A percentile compares a stretch with the other conserved stretches of the same genome.
phyloP scores from a whole-genome alignment of 2,797 vertebrate genomes.

The Carduelis carduelis region DNA sequence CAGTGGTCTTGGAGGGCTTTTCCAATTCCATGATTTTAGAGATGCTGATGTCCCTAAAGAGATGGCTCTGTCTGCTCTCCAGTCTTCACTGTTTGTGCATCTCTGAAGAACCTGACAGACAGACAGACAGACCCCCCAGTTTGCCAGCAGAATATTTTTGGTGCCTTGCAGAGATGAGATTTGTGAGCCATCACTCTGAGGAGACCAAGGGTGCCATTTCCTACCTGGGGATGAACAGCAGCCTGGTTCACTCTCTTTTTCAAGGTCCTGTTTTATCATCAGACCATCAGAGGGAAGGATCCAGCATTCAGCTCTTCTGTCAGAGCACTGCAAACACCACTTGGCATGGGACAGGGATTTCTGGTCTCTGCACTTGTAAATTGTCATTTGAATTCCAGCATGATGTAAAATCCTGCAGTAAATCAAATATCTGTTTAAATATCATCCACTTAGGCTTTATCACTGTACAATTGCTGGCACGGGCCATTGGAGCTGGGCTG shows the following conservation, averaged over 20 bases:
- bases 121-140: neutral
- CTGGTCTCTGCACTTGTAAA: constrained; percentile 22
- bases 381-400: constrained; percentile 23
- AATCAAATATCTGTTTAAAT: constrained; percentile 62
- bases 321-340: neutral
- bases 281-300: neutral
- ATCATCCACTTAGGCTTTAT: constrained; percentile 58
- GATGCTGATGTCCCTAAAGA: neutral
- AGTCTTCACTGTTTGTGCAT: neutral
- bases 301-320: neutral
- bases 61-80: neutral
- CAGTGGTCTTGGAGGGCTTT: neutral
- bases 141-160: neutral
- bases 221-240: neutral
- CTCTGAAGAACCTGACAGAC: neutral
- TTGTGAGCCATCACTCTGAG: neutral
- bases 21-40: neutral
- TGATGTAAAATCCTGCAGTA: constrained; percentile 9
- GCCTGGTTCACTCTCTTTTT: neutral
- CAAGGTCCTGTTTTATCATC: neutral
- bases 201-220: neutral
- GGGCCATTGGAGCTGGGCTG: constrained; percentile 30
- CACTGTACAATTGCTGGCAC: constrained; percentile 55
- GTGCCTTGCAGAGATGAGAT: neutral
- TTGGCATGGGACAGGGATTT: neutral